Percentiles rank a stretch among this genome's conserved stretches.
These are phyloP conservation scores for Lasioglossum lativentre DNA, from an alignment of 2,888 invertebrate genomes.

Conservation along the genomic window DNA sequence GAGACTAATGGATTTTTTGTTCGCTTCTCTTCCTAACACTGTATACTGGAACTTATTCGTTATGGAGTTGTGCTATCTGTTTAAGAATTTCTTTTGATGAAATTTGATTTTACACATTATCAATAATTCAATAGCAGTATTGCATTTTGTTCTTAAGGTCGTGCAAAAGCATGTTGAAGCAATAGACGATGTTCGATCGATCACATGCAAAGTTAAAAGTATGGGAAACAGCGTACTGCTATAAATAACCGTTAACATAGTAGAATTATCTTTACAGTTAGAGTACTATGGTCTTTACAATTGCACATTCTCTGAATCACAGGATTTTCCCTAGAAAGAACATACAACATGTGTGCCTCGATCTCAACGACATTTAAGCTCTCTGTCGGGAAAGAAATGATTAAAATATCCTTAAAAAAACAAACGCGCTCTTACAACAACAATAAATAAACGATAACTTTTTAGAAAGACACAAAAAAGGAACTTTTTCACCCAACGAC, in stretches of 20 bases:
- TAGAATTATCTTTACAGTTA: conserved; percentile 47
- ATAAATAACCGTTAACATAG: conserved; percentile 53
- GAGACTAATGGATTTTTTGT: conserved; percentile 38
- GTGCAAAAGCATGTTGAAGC: conserved; percentile 67
- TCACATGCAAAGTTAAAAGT: conserved; percentile 58
- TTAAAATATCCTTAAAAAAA: conserved; percentile 44
- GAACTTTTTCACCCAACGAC: conserved; percentile 68
- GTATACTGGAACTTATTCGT: conserved; percentile 45
- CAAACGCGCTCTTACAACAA: conserved; percentile 45
- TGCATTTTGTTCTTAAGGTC: conserved; percentile 65
- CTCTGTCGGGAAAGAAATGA: conserved; percentile 49
- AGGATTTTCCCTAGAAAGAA: conserved; percentile 68
- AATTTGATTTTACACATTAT: conserved; percentile 67
- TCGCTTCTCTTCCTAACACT: conserved; percentile 24
- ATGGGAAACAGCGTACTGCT: conserved; percentile 45
- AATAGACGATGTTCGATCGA: conserved; percentile 45
- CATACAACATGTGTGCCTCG: conserved; percentile 37
- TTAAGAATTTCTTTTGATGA: conserved; percentile 55
- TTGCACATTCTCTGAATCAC: conserved; percentile 53
- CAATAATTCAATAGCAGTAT: conserved; percentile 51
- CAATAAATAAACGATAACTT: conserved; percentile 51
- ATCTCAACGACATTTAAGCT: conserved; percentile 29
- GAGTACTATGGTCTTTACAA: conserved; percentile 49
- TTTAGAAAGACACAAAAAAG: conserved; percentile 60
- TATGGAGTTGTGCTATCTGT: conserved; percentile 60